A percentile compares a stretch with the other conserved stretches of the same genome.
Conservation (phyloP, 1,140 invertebrate species). For the Apis laboriosa region DNA sequence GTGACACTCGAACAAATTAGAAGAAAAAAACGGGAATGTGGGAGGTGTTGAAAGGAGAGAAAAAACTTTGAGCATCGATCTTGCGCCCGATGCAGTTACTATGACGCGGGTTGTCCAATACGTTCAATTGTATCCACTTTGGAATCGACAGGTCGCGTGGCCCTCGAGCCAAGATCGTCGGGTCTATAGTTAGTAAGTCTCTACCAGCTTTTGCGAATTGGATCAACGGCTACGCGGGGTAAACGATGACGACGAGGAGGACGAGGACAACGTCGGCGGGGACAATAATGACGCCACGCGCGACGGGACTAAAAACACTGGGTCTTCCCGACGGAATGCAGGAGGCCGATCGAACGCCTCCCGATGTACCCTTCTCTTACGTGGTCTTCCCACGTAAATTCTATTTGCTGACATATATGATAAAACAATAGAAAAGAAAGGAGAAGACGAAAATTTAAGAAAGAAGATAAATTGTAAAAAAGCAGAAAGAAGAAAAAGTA, state of each 20-base stretch:
- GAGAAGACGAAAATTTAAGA: background rate
- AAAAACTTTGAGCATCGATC: conserved; percentile 62
- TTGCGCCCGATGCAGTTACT: conserved; percentile 56
- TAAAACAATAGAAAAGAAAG: background rate
- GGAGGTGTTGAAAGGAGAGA: conserved; percentile 50
- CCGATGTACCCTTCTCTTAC: conserved; percentile 54
- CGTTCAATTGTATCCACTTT: conserved; percentile 17
- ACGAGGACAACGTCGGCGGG: conserved; percentile 34
- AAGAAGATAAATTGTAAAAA: background rate
- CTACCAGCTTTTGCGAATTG: background rate
- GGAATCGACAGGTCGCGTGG: conserved; percentile 15
- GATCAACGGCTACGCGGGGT: background rate
- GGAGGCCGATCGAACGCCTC: conserved; percentile 57
- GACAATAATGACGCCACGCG: conserved; percentile 31
- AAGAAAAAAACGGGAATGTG: conserved; percentile 30
- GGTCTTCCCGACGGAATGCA: conserved; percentile 55
- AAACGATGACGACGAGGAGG: conserved; percentile 24
- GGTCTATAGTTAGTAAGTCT: background rate
- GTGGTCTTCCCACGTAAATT: conserved; percentile 33
- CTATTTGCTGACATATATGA: background rate
- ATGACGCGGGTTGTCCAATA: conserved; percentile 53
- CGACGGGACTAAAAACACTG: conserved; percentile 30
- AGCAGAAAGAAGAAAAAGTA: background rate
- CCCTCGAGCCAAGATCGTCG: conserved; percentile 10
- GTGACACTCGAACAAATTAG: conserved; percentile 23